These are phyloP conservation scores for Rhynchophorus ferrugineus DNA, from an alignment of 1,140 invertebrate genomes.

Conservation along the genomic window DNA sequence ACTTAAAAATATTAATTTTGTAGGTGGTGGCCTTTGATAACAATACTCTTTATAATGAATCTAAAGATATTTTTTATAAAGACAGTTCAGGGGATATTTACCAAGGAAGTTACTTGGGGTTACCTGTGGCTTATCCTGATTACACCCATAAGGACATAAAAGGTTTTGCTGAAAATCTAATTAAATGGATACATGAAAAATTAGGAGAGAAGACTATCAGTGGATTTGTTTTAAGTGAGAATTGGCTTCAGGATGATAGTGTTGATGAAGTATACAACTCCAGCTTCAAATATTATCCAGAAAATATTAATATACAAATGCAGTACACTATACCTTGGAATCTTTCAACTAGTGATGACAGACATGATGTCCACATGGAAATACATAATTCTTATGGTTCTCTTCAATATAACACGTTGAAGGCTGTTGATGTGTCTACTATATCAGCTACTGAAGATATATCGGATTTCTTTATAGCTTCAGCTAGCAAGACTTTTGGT, in stretches of 20 bases:
- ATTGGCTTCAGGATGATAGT: constrained; percentile 36
- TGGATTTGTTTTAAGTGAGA: constrained; percentile 35
- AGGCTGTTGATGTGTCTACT: too few species aligned
- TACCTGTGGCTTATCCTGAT: constrained; percentile 34
- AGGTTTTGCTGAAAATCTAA: constrained; percentile 19
- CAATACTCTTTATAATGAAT: background rate
- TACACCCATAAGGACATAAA: constrained; percentile 23
- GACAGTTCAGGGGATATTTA: constrained; percentile 14
- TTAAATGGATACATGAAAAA: constrained; percentile 19
- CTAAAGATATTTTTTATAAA: background rate
- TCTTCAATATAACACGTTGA: constrained; percentile 18
- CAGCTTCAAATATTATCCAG: constrained; percentile 29
- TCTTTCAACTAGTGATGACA: constrained; percentile 9
- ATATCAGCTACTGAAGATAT: too few species aligned
- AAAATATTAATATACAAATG: constrained; percentile 17
- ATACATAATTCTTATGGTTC: constrained; percentile 31
- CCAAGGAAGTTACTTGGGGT: constrained; percentile 23
- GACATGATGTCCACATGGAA: constrained; percentile 24
- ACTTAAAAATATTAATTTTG: background rate
- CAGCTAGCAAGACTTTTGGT: constrained; percentile 21
- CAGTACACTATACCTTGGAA: constrained; percentile 33
- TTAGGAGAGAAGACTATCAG: constrained; percentile 11
- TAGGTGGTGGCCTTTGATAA: background rate
- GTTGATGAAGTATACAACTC: constrained; percentile 23
- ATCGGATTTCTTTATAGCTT: constrained; percentile 14